These are phyloP conservation scores for Hemicentrotus pulcherrimus DNA, from an alignment of 35 echinoderm and acorn worm genomes.

Conservation along the genomic window DNA sequence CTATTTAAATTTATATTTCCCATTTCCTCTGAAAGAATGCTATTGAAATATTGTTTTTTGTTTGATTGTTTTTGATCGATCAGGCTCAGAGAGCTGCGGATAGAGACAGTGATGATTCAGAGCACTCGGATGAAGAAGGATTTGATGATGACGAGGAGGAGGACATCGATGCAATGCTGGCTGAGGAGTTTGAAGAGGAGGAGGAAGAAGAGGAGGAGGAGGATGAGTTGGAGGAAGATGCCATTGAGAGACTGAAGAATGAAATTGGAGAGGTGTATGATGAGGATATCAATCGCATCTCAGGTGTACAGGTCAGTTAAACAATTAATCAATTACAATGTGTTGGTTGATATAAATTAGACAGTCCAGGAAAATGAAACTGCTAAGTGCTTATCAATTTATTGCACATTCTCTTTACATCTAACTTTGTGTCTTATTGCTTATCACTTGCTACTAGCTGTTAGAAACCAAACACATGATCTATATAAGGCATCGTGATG, in stretches of 20 bases:
- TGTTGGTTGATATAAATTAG: not conserved
- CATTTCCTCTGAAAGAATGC: not conserved
- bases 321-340: not conserved
- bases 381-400: too few species aligned
- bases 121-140: conserved; percentile 81
- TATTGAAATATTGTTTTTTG: not conserved
- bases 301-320: conserved; percentile 73
- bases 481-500: too few species aligned
- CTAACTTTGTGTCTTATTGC: too few species aligned
- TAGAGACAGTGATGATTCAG: conserved; percentile 96
- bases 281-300: conserved; percentile 81
- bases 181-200: conserved; percentile 99
- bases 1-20: not conserved
- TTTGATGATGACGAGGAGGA: conserved; percentile 96
- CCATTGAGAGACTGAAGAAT: conserved; percentile 90
- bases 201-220: conserved; percentile 99
- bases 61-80: not conserved
- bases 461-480: too few species aligned
- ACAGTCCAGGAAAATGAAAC: too few species aligned
- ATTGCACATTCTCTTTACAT: too few species aligned
- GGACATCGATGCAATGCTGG: conserved; percentile 93
- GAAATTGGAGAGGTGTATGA: conserved; percentile 98
- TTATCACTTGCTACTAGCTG: too few species aligned
- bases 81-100: conserved; percentile 92
- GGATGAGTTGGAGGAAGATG: conserved; percentile 95